Base-by-base conservation (phyloP, 2,797 vertebrate genomes). In the Oreonectes daqikongensis region DNA sequence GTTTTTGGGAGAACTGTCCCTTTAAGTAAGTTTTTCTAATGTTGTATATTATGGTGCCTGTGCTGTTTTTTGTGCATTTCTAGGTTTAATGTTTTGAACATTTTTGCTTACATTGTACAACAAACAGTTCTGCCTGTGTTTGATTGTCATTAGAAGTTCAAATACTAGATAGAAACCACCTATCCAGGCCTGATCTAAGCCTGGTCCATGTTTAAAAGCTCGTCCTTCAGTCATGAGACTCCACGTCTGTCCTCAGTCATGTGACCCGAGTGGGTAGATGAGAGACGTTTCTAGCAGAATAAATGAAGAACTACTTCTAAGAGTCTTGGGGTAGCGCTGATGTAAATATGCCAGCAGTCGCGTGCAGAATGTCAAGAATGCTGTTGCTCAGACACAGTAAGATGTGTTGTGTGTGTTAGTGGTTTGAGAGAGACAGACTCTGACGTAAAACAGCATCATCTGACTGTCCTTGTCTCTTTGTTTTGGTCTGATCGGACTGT, bases 291-390 rank as follows among this genome's bases (percentile, higher is more conserved):
- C 5, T 89, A n/a, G n/a, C n/a, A n/a, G 88, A 83, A 80, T 80
- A 81, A 85, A 81, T 87, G 85, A 79, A 42, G 40, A 42, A 42
- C 87, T 83, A 77, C 76, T 60, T 79, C 44, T 75, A 72, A 55
- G 57, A 81, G 79, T 80, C 82, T 85, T 68, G 2, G 75, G 76
- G 83, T 81, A 75, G 74, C 8, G 57, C 85, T 92, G 90, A 92
- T 81, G 88, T 87, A 90, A 88, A 90, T 88, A 85, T 89, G 88
- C 84, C 88, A 85, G 88, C 85, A 86, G 88, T 89, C 85, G 83
- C 86, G 85, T 88, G 87, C 85, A 89, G 90, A 92, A 92, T 92
- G 86, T 76, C 73, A 89, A 86, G 90, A 93, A 92, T 92, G 89
- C 80, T 85, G 84, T 87, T 87, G 81, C 84, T 78, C 68, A 70